Evolutionary conservation across 2,888 invertebrate species (phyloP).

Genomic region (Kryphioiulus occultus): DNA sequence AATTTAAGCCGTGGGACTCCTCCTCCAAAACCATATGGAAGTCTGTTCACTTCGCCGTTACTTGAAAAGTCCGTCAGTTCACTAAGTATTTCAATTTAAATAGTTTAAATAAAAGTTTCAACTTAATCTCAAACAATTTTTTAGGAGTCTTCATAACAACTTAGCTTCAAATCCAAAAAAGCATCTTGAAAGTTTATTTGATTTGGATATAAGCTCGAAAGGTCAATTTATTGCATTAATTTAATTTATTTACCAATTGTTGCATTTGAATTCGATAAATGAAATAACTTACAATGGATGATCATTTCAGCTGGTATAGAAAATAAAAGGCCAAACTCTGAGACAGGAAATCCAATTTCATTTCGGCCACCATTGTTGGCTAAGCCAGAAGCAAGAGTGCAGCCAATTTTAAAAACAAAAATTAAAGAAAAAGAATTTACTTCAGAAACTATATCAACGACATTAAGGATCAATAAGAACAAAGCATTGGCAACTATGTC

Average conservation of each 20-base stretch:
- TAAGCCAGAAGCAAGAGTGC: background rate
- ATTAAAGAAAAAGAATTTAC: background rate
- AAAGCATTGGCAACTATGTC: background rate
- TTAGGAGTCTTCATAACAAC: background rate
- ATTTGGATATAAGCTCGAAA: background rate
- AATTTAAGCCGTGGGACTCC: slow-evolving; percentile 9
- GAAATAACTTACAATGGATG: background rate
- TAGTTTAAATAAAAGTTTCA: background rate
- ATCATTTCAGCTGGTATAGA: background rate
- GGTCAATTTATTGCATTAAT: background rate
- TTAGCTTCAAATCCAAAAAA: background rate
- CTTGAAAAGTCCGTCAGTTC: background rate
- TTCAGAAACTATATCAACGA: background rate
- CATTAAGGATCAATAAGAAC: background rate
- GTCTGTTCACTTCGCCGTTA: background rate
- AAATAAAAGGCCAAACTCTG: background rate
- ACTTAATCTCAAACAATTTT: background rate
- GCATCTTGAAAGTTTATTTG: background rate
- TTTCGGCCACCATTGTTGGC: background rate
- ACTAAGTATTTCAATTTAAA: background rate
- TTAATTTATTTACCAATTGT: background rate
- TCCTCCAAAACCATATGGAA: background rate
- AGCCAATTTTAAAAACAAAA: background rate
- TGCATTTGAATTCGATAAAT: background rate
- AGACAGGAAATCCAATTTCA: background rate